Evolutionary conservation across 2,888 invertebrate genomes (phyloP), one percentile per base, ranked within the genome.

Genomic region (Cremastinae sp.): DNA sequence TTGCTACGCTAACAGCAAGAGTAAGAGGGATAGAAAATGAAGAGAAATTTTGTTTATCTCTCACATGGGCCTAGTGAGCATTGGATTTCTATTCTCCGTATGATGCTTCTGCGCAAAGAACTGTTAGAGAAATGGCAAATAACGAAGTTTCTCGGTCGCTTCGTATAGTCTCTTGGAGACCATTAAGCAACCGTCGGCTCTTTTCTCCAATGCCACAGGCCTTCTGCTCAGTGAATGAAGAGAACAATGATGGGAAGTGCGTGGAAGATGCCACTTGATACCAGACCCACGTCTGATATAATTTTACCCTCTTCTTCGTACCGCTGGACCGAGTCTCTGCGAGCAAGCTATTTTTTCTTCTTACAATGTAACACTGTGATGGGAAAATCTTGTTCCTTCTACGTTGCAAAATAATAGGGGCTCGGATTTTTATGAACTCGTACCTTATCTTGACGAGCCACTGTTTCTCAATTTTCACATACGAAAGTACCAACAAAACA

Each of bases 151-250:
- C 79, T 66, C 64, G 22, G 71, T 68, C 59, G 71, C 74, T 75
- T 72, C 53, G 79, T 54, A 82, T 78, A 76, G 79, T 75, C 82
- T 79, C 80, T 64, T 38, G 45, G 81, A 81, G 82, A 76, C 81
- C 81, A 79, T 82, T 78, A 82, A 78, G 78, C 72, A 64, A 65
- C 69, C 74, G 41, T 74, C 59, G 76, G 62, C 14, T 53, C 58
- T 59, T 78, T 54, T 69, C 77, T 77, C 80, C 47, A 77, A 61
- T 79, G 72, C 64, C 58, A 51, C 74, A 65, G 62, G 51, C 76
- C 69, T 59, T 61, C 65, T 36, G 54, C 45, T 18, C 68, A 36
- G 65, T 62, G 53, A 76, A 70, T 65, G 68, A 66, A 68, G 69
- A 62, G 66, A 58, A 78, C 73, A 71, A 74, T 69, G 66, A 66